Conservation (phyloP, 2,113 vertebrate genomes). For the Zosterops hypoxanthus region DNA sequence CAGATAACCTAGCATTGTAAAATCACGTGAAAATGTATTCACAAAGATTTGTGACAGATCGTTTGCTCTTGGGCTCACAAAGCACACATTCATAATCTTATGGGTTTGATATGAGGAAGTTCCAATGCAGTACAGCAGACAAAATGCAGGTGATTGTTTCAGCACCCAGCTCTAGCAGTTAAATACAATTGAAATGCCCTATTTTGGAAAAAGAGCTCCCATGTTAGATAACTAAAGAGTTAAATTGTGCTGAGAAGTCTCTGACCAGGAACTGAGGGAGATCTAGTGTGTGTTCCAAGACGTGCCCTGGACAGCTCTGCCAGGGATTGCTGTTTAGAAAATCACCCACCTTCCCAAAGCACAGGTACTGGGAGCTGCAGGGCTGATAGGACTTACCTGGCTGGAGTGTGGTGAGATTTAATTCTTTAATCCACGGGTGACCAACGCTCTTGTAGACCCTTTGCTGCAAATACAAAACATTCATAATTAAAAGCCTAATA, state of each 20-base stretch:
- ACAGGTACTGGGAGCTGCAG: not conserved
- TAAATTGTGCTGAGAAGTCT: not conserved
- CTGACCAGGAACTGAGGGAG: not conserved
- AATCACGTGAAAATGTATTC: conserved; percentile 42
- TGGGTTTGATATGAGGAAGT: not conserved
- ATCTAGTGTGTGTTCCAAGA: not conserved
- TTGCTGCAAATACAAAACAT: conserved; percentile 53
- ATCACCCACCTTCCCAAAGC: not conserved
- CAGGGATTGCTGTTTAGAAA: not conserved
- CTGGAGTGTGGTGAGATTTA: not conserved
- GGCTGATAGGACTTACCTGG: not conserved
- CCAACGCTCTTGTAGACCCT: not conserved
- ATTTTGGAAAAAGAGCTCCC: not conserved
- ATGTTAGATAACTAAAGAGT: not conserved
- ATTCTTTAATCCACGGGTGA: not conserved
- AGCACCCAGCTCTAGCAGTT: not conserved
- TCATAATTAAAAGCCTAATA: conserved; percentile 15
- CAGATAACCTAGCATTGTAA: conserved; percentile 11
- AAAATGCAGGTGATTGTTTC: not conserved
- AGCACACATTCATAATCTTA: not conserved
- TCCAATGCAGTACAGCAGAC: not conserved
- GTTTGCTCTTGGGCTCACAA: not conserved
- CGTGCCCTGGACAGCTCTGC: not conserved
- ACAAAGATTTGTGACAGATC: not conserved
- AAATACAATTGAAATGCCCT: not conserved